Conservation (phyloP, 2,888 invertebrate species). For the Rotaria sp. region DNA sequence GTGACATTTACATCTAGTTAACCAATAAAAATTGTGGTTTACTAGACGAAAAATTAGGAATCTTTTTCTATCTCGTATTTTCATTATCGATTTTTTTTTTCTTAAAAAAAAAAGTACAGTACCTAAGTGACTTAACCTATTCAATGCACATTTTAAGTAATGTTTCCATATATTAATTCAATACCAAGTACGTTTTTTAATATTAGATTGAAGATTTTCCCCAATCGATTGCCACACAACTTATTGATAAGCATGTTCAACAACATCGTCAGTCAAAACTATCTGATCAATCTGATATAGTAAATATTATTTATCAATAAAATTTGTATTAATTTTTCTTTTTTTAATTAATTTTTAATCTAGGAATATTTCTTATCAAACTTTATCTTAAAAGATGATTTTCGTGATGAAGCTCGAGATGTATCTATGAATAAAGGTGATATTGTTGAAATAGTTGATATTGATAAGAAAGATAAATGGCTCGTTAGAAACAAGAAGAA, state of each 20-base stretch:
- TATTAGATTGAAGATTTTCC: slow-evolving; percentile 26
- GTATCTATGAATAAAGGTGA: slow-evolving; percentile 45
- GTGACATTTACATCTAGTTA: too few species aligned
- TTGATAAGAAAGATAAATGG: slow-evolving; percentile 46
- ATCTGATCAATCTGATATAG: slow-evolving; percentile 5
- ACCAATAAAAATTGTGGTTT: too few species aligned
- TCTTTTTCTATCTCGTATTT: too few species aligned
- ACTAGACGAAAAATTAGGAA: too few species aligned
- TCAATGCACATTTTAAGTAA: too few species aligned
- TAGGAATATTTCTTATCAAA: slow-evolving; percentile 42
- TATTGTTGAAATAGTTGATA: slow-evolving; percentile 48
- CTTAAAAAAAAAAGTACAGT: too few species aligned
- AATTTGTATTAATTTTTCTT: neutral
- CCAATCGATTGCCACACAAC: slow-evolving; percentile 31
- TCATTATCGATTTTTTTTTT: too few species aligned
- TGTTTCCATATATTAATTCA: too few species aligned
- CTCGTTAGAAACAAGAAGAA: slow-evolving; percentile 46
- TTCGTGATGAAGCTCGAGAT: slow-evolving; percentile 42
- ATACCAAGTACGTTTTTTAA: too few species aligned
- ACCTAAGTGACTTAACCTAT: too few species aligned
- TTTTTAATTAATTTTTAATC: neutral
- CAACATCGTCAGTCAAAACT: slow-evolving; percentile 33
- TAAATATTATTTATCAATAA: neutral
- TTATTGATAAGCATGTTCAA: slow-evolving; percentile 40
- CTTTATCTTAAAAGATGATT: slow-evolving; percentile 42